Conservation (phyloP, 2,113 vertebrate species). For the Pipa parva region DNA sequence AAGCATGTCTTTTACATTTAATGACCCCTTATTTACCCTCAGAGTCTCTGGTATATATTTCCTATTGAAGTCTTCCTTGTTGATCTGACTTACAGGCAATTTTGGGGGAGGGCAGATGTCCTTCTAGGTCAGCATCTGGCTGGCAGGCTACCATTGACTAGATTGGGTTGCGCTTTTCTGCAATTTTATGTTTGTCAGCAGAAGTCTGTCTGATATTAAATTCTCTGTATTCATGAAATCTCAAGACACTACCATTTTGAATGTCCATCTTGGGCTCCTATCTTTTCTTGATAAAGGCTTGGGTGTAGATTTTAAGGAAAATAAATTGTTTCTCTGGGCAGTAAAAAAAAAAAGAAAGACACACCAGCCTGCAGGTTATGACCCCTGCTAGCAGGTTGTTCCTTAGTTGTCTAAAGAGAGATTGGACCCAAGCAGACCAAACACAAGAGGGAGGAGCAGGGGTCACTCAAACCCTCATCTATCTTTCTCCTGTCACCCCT, state of each 20-base stretch:
- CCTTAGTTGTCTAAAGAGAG: constrained; percentile 69
- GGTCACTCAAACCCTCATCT: constrained; percentile 83
- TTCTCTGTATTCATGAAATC: constrained; percentile 12
- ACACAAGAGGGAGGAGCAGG: constrained; percentile 72
- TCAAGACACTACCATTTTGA: constrained; percentile 8
- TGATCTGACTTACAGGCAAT: not conserved
- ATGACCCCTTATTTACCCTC: not conserved
- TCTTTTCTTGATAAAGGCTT: constrained; percentile 21
- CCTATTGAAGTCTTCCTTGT: not conserved
- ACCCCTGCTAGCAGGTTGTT: constrained; percentile 68
- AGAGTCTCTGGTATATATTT: not conserved
- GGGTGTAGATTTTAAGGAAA: constrained; percentile 9
- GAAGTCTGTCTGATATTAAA: constrained; percentile 12
- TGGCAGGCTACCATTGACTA: not conserved
- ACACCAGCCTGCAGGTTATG: constrained; percentile 55
- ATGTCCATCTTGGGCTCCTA: constrained; percentile 22
- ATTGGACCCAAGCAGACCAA: constrained; percentile 62
- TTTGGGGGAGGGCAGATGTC: not conserved
- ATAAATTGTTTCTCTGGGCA: constrained; percentile 17
- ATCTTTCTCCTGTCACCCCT: constrained; percentile 77
- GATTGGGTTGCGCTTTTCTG: not conserved
- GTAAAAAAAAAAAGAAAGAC: constrained; percentile 42
- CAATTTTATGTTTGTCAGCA: constrained; percentile 14
- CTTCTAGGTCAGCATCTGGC: constrained; percentile 19
- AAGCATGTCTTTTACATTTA: not conserved